phyloP scores from a whole-genome alignment of 1,140 invertebrate species.

The Potamilus streckersoni region DNA sequence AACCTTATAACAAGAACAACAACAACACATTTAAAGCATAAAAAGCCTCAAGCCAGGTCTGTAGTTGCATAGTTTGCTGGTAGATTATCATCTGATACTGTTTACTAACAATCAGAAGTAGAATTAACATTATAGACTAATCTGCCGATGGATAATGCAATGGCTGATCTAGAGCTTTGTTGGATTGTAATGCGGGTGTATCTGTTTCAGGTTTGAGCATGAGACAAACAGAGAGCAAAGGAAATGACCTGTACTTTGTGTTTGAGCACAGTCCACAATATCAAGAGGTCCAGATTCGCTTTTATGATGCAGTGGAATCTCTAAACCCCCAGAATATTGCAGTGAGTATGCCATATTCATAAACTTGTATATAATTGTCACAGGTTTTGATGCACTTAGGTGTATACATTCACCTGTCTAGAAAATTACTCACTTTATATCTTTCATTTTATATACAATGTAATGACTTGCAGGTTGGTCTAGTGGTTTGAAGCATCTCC shows the following conservation, averaged over 20 bases:
- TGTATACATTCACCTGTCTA: background rate
- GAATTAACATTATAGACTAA: background rate
- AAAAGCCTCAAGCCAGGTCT: background rate
- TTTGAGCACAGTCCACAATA: slow-evolving; percentile 86
- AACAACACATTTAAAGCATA: too few relatives aligned
- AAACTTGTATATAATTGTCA: background rate
- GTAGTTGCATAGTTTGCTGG: background rate
- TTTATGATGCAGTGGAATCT: slow-evolving; percentile 83
- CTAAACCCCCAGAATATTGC: slow-evolving; percentile 85
- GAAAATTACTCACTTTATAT: too few relatives aligned
- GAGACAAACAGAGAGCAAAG: slow-evolving; percentile 73
- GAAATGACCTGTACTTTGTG: slow-evolving; percentile 76
- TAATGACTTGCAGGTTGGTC: too few relatives aligned
- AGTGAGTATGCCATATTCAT: slow-evolving; percentile 68
- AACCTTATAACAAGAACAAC: too few relatives aligned
- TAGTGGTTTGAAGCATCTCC: too few relatives aligned
- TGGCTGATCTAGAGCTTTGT: too few relatives aligned
- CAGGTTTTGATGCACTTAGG: background rate
- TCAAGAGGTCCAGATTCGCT: slow-evolving; percentile 79
- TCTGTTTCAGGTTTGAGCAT: slow-evolving; percentile 76
- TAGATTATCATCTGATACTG: background rate
- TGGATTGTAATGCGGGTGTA: too few relatives aligned
- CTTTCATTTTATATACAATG: background rate
- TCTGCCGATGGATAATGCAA: background rate
- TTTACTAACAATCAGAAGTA: background rate